Percentiles rank a stretch among this genome's conserved stretches.
These are phyloP conservation scores for Drosophila eohydei DNA, from an alignment of 2,888 invertebrate species.

Conservation along the genomic window DNA sequence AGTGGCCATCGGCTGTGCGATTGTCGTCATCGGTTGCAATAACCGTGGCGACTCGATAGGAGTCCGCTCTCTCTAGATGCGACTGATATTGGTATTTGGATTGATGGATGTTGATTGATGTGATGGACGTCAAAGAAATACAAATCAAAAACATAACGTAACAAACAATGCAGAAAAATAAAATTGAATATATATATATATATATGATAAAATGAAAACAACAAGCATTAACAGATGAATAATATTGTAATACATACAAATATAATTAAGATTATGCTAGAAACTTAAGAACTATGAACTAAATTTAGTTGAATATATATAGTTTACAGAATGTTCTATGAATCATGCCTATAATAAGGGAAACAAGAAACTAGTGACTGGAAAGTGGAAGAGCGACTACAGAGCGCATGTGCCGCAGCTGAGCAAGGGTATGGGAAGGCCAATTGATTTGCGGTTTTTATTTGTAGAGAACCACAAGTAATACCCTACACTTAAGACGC, in stretches of 20 bases:
- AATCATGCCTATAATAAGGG: conserved; percentile 40
- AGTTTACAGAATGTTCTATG: conserved; percentile 30
- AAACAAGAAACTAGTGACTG: conserved; percentile 7
- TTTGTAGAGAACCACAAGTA: conserved; percentile 1
- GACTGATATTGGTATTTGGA: conserved; percentile 41
- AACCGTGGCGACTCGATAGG: conserved; percentile 98
- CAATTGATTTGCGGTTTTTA: conserved; percentile 40
- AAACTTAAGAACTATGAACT: conserved; percentile 3
- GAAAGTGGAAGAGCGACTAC: conserved; percentile 9
- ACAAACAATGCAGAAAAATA: conserved; percentile 46
- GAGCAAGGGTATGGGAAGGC: conserved; percentile 22
- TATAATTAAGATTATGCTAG: not conserved
- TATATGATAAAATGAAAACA: conserved; percentile 16
- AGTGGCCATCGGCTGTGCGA: conserved; percentile 97
- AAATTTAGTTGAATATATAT: conserved; percentile 1
- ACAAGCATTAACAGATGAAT: conserved; percentile 44
- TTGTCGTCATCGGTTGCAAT: conserved; percentile 96
- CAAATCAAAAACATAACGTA: conserved; percentile 69
- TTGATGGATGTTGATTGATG: conserved; percentile 68
- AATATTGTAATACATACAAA: conserved; percentile 12
- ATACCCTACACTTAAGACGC: conserved; percentile 6
- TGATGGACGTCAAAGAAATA: conserved; percentile 65
- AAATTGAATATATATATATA: conserved; percentile 22
- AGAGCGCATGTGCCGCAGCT: conserved; percentile 46
- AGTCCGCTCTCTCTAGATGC: conserved; percentile 96